phyloP scores from a whole-genome alignment of 2,888 invertebrate genomes.

The Cephus nigrinus region DNA sequence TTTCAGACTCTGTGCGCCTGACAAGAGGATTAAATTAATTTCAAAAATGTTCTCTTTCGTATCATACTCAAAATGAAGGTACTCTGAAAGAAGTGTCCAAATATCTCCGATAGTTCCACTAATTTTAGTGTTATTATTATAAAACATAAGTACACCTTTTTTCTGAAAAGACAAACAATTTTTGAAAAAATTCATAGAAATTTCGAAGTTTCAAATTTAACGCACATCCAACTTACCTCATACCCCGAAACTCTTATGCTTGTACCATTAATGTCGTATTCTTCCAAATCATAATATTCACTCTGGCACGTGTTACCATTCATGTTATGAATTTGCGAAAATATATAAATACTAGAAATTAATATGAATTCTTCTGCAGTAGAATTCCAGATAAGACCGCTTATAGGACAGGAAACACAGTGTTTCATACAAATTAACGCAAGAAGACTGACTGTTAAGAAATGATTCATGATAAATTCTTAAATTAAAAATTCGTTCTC shows the following conservation, averaged over 20 bases:
- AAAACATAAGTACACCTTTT: neutral
- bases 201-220: slow-evolving; percentile 2
- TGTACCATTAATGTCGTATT: slow-evolving; percentile 20
- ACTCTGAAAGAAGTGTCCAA: neutral
- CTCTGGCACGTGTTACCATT: neutral
- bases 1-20: neutral
- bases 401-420: neutral
- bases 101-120: neutral
- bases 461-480: neutral
- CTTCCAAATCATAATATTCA: slow-evolving; percentile 9
- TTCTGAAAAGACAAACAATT: neutral
- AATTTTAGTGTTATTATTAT: neutral
- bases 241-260: slow-evolving; percentile 17
- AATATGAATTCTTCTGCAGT: slow-evolving; percentile 28
- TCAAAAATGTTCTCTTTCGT: neutral
- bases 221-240: neutral
- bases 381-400: neutral
- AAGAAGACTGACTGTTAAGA: neutral
- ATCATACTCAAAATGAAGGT: neutral
- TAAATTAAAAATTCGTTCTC: neutral
- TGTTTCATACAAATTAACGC: neutral
- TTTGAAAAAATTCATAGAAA: neutral
- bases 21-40: neutral
- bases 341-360: slow-evolving; percentile 22
- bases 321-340: slow-evolving; percentile 7